Percentiles rank a stretch among this genome's conserved stretches.
Conservation (phyloP, 2,888 invertebrate genomes). For the Agrenia bidenticulata region DNA sequence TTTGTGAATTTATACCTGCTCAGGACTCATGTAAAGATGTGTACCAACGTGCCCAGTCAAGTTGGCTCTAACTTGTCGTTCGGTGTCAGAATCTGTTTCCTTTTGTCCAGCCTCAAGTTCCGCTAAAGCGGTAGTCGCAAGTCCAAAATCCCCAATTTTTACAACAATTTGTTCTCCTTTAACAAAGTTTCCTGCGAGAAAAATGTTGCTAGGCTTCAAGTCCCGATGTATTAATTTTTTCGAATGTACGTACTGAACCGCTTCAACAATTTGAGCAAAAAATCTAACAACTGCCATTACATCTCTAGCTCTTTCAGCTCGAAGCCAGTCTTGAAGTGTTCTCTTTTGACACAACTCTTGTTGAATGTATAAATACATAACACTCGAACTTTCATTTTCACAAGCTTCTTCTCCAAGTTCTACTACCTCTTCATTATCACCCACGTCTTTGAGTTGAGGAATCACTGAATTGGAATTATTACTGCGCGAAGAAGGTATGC, state of each 20-base stretch:
- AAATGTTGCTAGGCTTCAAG: conserved; percentile 69
- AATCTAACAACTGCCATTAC: conserved; percentile 64
- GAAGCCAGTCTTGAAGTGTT: conserved; percentile 88
- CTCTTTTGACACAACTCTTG: conserved; percentile 92
- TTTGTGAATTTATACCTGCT: conserved; percentile 70
- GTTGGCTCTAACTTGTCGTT: conserved; percentile 53
- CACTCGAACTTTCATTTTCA: conserved; percentile 23
- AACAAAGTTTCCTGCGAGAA: conserved; percentile 43
- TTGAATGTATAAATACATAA: conserved; percentile 79
- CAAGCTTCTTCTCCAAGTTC: conserved; percentile 36
- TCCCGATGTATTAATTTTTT: conserved; percentile 93
- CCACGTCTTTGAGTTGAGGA: not conserved
- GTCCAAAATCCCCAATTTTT: conserved; percentile 97
- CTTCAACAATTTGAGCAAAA: conserved; percentile 88
- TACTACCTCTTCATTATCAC: not conserved
- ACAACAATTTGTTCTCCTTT: conserved; percentile 37
- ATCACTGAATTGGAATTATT: not conserved
- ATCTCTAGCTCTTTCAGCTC: conserved; percentile 59
- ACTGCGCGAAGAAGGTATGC: not conserved
- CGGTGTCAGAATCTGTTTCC: conserved; percentile 26
- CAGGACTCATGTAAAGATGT: conserved; percentile 96
- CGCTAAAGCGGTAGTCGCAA: conserved; percentile 85
- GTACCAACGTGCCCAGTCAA: conserved; percentile 73
- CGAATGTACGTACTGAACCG: conserved; percentile 92
- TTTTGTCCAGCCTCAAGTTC: conserved; percentile 51